Evolutionary conservation across 2,888 invertebrate species (phyloP).

Genomic region (Anoncus sp.): DNA sequence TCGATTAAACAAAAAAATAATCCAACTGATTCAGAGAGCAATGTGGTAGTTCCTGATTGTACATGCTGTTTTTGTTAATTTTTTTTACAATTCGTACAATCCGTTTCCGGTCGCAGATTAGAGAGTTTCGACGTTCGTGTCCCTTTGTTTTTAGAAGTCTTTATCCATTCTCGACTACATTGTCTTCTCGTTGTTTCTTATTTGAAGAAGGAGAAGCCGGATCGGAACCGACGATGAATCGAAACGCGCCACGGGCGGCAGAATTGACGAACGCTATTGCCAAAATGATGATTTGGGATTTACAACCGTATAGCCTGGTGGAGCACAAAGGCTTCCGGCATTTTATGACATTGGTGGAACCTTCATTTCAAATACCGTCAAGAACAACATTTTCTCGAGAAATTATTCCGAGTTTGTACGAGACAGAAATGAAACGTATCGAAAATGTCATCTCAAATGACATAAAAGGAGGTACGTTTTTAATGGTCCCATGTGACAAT

Average conservation of each 20-base stretch:
- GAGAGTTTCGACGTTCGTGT: background rate
- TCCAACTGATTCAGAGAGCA: too few relatives aligned
- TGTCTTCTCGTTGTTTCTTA: background rate
- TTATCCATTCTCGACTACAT: too few relatives aligned
- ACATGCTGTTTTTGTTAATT: too few relatives aligned
- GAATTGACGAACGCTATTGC: constrained; percentile 34
- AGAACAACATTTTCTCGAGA: constrained; percentile 40
- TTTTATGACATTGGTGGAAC: constrained; percentile 28
- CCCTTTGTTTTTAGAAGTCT: background rate
- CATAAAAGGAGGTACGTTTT: constrained; percentile 32
- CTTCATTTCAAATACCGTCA: constrained; percentile 27
- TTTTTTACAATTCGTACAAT: too few relatives aligned
- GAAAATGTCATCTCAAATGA: constrained; percentile 23
- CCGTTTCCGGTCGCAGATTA: too few relatives aligned
- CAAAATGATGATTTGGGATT: constrained; percentile 35
- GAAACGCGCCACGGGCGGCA: constrained; percentile 34
- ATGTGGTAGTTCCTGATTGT: too few relatives aligned
- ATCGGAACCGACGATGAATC: constrained; percentile 10
- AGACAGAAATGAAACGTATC: constrained; percentile 18
- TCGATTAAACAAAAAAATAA: too few relatives aligned
- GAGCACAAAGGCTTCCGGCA: constrained; percentile 31
- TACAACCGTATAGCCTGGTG: constrained; percentile 34
- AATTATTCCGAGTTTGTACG: constrained; percentile 33
- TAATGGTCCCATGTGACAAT: background rate
- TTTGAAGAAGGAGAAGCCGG: background rate